Evolutionary conservation across 1,140 invertebrate genomes (phyloP).

Genomic region (Lamellibrachia luymesi): DNA sequence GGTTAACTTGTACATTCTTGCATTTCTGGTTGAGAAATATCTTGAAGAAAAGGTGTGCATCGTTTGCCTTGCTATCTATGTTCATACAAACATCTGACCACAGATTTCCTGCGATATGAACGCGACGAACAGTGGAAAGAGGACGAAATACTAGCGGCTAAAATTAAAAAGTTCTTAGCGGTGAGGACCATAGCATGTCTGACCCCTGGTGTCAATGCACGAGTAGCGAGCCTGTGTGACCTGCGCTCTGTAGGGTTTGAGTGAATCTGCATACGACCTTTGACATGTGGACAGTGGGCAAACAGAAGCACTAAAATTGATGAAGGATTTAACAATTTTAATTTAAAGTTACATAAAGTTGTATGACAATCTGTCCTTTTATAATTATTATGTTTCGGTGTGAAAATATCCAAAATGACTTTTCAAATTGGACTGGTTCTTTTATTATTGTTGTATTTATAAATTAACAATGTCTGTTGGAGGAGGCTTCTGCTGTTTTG

Average conservation of each 20-base stretch:
- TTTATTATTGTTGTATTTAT: background rate
- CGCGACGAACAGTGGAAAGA: slow-evolving; percentile 56
- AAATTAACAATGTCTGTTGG: background rate
- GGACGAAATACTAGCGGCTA: slow-evolving; percentile 84
- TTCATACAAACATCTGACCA: background rate
- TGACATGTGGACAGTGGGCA: background rate
- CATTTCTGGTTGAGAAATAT: no score
- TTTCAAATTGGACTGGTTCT: background rate
- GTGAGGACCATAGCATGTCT: slow-evolving; percentile 63
- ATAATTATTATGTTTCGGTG: background rate
- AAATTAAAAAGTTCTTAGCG: slow-evolving; percentile 92
- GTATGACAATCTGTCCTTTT: background rate
- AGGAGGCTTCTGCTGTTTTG: background rate
- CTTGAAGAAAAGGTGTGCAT: no score
- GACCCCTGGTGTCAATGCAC: background rate
- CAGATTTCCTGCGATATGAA: slow-evolving; percentile 21
- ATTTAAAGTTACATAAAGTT: background rate
- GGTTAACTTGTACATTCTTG: no score
- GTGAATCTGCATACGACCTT: background rate
- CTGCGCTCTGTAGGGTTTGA: background rate
- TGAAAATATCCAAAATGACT: background rate
- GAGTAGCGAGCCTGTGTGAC: background rate
- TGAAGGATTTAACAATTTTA: background rate
- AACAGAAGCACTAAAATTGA: background rate
- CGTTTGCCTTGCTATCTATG: no score